Conservation (phyloP, 2,797 vertebrate genomes). For the Artibeus jamaicensis region DNA sequence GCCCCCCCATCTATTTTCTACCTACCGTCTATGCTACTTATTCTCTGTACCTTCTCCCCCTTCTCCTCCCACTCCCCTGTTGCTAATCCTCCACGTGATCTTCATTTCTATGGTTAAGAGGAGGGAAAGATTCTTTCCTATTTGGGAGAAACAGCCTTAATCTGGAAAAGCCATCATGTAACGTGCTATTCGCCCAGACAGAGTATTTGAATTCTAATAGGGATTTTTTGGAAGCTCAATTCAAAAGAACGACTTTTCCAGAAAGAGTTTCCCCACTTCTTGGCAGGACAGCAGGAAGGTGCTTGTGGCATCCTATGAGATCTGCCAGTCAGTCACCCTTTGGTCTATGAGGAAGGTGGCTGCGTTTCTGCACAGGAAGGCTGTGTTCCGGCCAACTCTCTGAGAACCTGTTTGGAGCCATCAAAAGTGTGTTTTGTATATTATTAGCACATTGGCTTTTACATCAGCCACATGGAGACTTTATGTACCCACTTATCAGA, state of each 20-base stretch:
- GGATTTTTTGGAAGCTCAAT: neutral
- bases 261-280: neutral
- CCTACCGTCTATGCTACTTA: too few species aligned
- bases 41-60: too few species aligned
- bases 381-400: neutral
- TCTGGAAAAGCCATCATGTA: neutral
- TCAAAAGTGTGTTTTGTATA: neutral
- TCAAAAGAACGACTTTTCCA: constrained; percentile 37
- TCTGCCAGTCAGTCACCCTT: neutral
- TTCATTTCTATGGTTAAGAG: too few species aligned
- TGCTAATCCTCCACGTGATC: too few species aligned
- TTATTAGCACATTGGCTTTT: neutral
- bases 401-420: neutral
- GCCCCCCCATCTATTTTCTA: too few species aligned
- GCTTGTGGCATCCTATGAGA: neutral
- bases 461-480: neutral
- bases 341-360: neutral
- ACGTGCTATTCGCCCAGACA: neutral
- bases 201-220: neutral
- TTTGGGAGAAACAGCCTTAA: neutral
- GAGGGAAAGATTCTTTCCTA: neutral
- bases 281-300: neutral
- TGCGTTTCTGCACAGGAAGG: neutral
- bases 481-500: neutral
- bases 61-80: too few species aligned